Percentiles rank a stretch among this genome's conserved stretches.
Conservation (phyloP, 1,140 invertebrate species). For the Halotydeus destructor region DNA sequence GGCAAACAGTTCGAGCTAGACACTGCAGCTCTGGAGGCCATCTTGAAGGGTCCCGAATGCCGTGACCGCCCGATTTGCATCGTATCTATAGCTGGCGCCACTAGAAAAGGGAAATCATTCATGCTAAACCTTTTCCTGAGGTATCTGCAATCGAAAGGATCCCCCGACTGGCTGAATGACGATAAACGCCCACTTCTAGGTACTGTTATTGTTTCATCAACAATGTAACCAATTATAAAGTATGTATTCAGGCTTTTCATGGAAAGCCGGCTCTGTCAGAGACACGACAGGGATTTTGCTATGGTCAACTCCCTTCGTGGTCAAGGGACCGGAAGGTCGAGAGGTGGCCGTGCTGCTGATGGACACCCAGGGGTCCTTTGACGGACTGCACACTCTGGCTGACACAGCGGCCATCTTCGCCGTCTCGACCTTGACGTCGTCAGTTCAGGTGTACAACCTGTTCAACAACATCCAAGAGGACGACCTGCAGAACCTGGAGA, state of each 20-base stretch:
- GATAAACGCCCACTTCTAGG: neutral
- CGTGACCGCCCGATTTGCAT: neutral
- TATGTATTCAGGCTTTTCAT: constrained; percentile 73
- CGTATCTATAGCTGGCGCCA: neutral
- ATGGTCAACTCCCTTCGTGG: constrained; percentile 74
- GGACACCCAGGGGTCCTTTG: constrained; percentile 95
- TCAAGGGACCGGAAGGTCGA: constrained; percentile 22
- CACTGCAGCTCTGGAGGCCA: neutral
- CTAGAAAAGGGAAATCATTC: neutral
- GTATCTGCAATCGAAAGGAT: neutral
- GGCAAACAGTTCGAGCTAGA: neutral
- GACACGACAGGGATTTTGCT: constrained; percentile 87
- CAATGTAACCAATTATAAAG: constrained; percentile 27
- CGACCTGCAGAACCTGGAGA: constrained; percentile 24
- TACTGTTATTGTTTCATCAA: neutral
- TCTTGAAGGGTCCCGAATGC: neutral
- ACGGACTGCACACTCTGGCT: constrained; percentile 81
- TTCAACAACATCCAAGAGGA: constrained; percentile 31
- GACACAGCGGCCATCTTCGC: constrained; percentile 94
- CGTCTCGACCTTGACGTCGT: constrained; percentile 33
- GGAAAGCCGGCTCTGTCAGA: constrained; percentile 77
- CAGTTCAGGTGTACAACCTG: constrained; percentile 33
- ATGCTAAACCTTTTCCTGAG: neutral
- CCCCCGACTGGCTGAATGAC: neutral
- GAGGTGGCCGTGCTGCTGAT: constrained; percentile 49